Evolutionary conservation across 2,797 vertebrate genomes (phyloP), one percentile per base, ranked within the genome.

Genomic region (Parotocinclus haroldoi): DNA sequence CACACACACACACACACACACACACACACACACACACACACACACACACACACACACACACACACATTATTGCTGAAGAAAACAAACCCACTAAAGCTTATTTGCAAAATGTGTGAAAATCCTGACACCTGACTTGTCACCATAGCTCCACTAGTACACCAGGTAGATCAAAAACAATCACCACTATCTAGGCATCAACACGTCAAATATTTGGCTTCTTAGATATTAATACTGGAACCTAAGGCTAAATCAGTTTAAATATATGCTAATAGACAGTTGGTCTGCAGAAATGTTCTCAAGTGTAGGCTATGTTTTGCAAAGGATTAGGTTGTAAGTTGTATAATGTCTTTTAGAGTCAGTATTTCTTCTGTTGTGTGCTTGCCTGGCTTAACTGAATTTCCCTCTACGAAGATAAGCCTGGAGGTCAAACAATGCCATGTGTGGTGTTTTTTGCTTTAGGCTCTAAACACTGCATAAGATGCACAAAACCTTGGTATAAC

Each of bases 371-470:
- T 27, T 27, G 27, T 27, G 27, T 78, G 75, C 81, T 84, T 67
- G 73, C 78, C 77, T 68, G 71, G 77, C 84, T 82, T 73, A 67
- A 76, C 75, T 82, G 70, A 50, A 60, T 79, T 77, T 79, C 73
- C 75, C 65, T 75, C 68, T 78, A 71, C 84, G 78, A 66, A 78
- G 63, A 61, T 76, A 74, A 53, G 69, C 59, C 80, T 80, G 82
- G 82, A 84, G 84, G 84, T 78, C 78, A 27, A 27, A 27, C 27
- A 27, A 27, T 27, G 27, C 27, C 5, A 27, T 27, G 27, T 27
- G 27, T 27, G 27, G 27, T 27, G 27, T 27, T 27, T 27, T 27
- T 5, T 27, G 27, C 27, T 27, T 27, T 27, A 27, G 27, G 27
- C 27, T 27, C 27, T 27, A 27, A 27, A 27, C 27, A 27, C 27